These are phyloP conservation scores for Phyllostomus discolor DNA, from an alignment of 2,113 vertebrate genomes.

Conservation along the genomic window DNA sequence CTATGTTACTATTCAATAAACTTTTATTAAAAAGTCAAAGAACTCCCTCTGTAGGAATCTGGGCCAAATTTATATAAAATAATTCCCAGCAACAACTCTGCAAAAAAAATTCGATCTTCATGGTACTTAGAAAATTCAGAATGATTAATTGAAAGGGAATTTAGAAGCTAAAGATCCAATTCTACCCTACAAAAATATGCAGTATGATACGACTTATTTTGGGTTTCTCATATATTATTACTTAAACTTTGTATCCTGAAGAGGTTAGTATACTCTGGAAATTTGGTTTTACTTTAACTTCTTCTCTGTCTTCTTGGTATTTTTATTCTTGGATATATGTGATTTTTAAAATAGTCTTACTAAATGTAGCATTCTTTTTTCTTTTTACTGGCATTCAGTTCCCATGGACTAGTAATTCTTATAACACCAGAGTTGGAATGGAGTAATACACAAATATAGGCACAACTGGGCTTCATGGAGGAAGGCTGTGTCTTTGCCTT, in stretches of 20 bases:
- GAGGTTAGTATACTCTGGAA: not conserved
- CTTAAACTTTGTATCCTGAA: not conserved
- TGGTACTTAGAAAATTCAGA: not conserved
- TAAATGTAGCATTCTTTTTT: not conserved
- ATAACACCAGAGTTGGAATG: not conserved
- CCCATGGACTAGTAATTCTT: not conserved
- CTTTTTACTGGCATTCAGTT: not conserved
- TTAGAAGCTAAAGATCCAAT: not conserved
- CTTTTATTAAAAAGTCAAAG: not conserved
- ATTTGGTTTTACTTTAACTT: not conserved
- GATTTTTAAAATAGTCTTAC: not conserved
- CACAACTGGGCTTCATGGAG: not conserved
- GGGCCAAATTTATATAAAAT: not conserved
- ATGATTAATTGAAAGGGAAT: not conserved
- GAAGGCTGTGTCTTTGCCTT: not conserved
- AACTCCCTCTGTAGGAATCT: not conserved
- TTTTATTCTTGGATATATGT: not conserved
- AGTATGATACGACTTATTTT: not conserved
- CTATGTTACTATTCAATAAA: not conserved
- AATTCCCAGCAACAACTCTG: not conserved
- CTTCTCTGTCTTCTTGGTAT: not conserved
- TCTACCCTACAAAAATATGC: not conserved
- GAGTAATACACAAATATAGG: not conserved
- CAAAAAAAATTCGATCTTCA: not conserved
- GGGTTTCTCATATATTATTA: not conserved